Percentiles rank a stretch among this genome's conserved stretches.
phyloP scores from a whole-genome alignment of 1,140 invertebrate species.

The Elysia chlorotica region DNA sequence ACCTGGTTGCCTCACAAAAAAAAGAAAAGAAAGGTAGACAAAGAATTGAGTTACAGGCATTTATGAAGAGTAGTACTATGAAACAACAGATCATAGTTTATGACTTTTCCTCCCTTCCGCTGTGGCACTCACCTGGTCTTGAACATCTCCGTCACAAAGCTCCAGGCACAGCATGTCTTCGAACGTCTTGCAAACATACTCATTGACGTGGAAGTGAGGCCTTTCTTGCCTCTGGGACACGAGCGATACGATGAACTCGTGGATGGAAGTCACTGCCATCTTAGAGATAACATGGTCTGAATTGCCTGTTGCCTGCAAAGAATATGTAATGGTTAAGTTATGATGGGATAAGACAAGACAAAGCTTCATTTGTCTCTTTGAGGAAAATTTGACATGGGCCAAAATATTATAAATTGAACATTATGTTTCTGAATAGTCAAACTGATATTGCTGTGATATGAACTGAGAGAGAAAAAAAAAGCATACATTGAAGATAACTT shows the following conservation, averaged over 20 bases:
- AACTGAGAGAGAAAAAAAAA: no score
- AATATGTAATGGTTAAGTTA: constrained; percentile 2
- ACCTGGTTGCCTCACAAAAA: no score
- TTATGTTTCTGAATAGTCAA: no score
- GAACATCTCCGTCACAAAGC: constrained; percentile 87
- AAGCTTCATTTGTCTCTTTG: not conserved
- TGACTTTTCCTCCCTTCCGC: no score
- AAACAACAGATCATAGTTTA: no score
- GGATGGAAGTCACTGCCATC: constrained; percentile 90
- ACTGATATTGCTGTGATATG: no score
- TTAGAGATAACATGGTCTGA: constrained; percentile 87
- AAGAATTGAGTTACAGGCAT: no score
- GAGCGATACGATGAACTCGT: constrained; percentile 86
- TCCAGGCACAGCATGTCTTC: constrained; percentile 92
- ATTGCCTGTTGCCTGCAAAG: constrained; percentile 81
- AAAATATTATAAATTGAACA: no score
- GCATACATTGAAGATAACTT: no score
- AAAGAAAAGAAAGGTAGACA: no score
- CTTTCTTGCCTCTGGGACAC: constrained; percentile 83
- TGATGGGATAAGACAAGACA: not conserved
- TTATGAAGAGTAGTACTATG: no score
- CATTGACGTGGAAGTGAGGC: constrained; percentile 93
- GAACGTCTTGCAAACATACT: constrained; percentile 91
- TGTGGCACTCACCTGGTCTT: constrained; percentile 80
- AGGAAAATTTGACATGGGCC: not conserved